A percentile compares a stretch with the other conserved stretches of the same genome.
phyloP scores from a whole-genome alignment of 2,113 vertebrate species.

The Hippocampus abdominalis region DNA sequence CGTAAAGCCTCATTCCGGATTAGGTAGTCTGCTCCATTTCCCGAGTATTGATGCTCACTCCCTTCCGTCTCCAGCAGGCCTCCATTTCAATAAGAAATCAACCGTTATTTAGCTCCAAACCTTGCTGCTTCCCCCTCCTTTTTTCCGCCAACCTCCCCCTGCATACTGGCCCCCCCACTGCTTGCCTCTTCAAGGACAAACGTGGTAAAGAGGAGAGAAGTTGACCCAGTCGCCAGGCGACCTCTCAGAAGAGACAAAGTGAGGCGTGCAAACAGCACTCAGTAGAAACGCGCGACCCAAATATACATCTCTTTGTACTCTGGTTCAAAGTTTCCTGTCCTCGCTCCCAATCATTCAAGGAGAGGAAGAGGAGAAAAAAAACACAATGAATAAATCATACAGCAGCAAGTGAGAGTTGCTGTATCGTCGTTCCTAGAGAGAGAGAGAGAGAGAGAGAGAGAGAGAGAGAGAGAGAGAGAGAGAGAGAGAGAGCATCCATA shows the following conservation, averaged over 20 bases:
- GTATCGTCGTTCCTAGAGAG: constrained; percentile 48
- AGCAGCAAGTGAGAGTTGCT: constrained; percentile 50
- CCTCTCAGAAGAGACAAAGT: constrained; percentile 54
- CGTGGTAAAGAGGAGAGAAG: constrained; percentile 61
- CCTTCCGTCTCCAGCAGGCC: constrained; percentile 37
- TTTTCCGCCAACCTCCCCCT: constrained; percentile 28
- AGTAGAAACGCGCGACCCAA: constrained; percentile 70
- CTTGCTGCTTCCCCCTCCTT: constrained; percentile 19
- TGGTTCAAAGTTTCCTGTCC: constrained; percentile 76
- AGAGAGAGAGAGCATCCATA: constrained; percentile 14
- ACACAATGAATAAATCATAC: constrained; percentile 75
- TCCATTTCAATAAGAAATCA: constrained; percentile 73
- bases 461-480: constrained; percentile 25
- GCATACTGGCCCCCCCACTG: constrained; percentile 66
- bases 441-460: constrained; percentile 34
- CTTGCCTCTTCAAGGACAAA: constrained; percentile 74
- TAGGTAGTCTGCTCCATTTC: constrained; percentile 47
- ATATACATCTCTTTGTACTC: constrained; percentile 76
- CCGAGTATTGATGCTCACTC: constrained; percentile 56
- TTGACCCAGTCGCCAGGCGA: constrained; percentile 63
- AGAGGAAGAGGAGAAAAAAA: constrained; percentile 53
- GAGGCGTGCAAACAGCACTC: constrained; percentile 35
- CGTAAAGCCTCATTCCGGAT: constrained; percentile 21
- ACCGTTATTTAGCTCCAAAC: constrained; percentile 74
- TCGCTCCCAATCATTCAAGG: constrained; percentile 67